Evolutionary conservation across 2,888 invertebrate genomes (phyloP), one percentile per base, ranked within the genome.

Genomic region (Mantis religiosa): DNA sequence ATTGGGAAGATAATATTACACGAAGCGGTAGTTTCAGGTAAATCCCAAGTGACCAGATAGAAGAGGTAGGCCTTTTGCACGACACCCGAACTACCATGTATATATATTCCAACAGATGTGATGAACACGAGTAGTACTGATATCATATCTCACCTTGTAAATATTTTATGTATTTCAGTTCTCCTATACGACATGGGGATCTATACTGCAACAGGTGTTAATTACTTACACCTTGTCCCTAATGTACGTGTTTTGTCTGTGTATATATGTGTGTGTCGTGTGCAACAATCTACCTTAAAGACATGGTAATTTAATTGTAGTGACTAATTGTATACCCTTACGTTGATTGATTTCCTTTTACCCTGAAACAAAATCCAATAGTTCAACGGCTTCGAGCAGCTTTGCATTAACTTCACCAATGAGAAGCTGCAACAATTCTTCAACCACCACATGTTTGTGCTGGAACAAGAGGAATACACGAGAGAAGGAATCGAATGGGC

Each of bases 401-500:
- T 98, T 93, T 98, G 98, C 95, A 98, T 98, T 96, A 98, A 98
- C 95, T 98, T 98, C 95, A 97, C 98, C 92, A 98, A 98, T 94
- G 98, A 98, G 95, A 97, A 97, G 94, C 95, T 98, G 92, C 98
- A 98, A 94, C 98, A 98, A 93, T 98, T 97, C 95, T 98, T 98
- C 96, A 98, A 98, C 94, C 98, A 98, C 94, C 96, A 97, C 95
- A 98, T 98, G 98, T 98, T 98, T 94, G 96, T 98, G 92, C 95
- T 98, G 94, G 98, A 98, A 94, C 98, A 98, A 95, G 98, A 98
- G 93, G 98, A 98, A 93, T 98, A 98, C 95, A 97, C 97, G 94
- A 95, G 97, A 92, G 98, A 98, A 94, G 97, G 97, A 92, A 97
- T 98, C 93, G 94, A 95, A 92, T 98, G 98, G 98, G 96, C 95